These are phyloP conservation scores for Caradrina clavipalpis DNA, from an alignment of 2,888 invertebrate genomes.

Conservation along the genomic window DNA sequence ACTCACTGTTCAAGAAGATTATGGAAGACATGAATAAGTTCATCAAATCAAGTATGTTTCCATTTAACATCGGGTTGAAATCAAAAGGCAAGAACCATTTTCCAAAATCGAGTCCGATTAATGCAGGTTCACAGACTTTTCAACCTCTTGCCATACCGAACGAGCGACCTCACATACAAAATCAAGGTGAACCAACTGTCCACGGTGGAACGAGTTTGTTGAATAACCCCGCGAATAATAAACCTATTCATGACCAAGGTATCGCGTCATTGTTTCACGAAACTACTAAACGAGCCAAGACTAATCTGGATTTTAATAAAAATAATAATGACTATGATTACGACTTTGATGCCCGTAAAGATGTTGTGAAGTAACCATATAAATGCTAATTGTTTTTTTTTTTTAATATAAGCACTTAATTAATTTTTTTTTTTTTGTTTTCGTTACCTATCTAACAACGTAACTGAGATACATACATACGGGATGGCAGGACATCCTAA, in stretches of 20 bases:
- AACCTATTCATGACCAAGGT: slow-evolving; percentile 37
- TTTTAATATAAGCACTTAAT: too few species aligned
- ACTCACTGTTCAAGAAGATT: slow-evolving; percentile 22
- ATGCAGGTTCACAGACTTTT: slow-evolving; percentile 19
- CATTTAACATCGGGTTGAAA: slow-evolving; percentile 16
- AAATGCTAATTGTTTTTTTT: slow-evolving; percentile 4
- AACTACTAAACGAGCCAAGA: slow-evolving; percentile 24
- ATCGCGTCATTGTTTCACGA: slow-evolving; percentile 37
- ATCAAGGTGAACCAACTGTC: slow-evolving; percentile 56
- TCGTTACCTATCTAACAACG: not conserved
- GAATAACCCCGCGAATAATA: slow-evolving; percentile 39
- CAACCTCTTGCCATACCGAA: slow-evolving; percentile 32
- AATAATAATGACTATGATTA: slow-evolving; percentile 36
- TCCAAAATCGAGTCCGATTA: not conserved
- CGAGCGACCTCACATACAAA: slow-evolving; percentile 44
- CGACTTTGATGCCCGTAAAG: slow-evolving; percentile 51
- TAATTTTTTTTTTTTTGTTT: not conserved
- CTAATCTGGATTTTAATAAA: slow-evolving; percentile 27
- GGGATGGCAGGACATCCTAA: too few species aligned
- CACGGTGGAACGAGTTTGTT: slow-evolving; percentile 53
- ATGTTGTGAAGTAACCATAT: slow-evolving; percentile 2
- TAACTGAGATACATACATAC: not conserved
- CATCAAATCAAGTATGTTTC: slow-evolving; percentile 26
- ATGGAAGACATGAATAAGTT: slow-evolving; percentile 12
- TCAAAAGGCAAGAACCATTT: slow-evolving; percentile 12